These are phyloP conservation scores for Parasteatoda lunata DNA, from an alignment of 2,888 invertebrate genomes.

Conservation along the genomic window DNA sequence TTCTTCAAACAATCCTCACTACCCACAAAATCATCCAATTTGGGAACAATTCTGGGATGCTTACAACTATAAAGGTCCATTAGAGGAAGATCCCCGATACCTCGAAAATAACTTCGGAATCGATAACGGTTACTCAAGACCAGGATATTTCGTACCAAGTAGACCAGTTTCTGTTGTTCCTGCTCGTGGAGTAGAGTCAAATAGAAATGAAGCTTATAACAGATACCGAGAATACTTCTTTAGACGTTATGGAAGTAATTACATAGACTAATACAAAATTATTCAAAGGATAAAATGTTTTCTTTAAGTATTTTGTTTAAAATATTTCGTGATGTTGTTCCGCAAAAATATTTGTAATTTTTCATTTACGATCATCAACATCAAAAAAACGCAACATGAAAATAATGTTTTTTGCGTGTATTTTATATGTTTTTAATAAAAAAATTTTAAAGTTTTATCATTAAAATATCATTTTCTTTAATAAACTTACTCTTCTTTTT, in stretches of 20 bases:
- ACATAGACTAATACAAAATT: slow-evolving; percentile 4
- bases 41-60: slow-evolving; percentile 45
- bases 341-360: too few species aligned
- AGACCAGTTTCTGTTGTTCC: not conserved
- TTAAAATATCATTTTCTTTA: too few species aligned
- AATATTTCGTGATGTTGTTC: too few species aligned
- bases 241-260: slow-evolving; percentile 35
- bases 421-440: too few species aligned
- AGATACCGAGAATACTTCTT: slow-evolving; percentile 44
- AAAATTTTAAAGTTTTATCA: too few species aligned
- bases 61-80: slow-evolving; percentile 39
- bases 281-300: not conserved
- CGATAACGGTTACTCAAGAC: not conserved
- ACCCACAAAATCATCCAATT: not conserved
- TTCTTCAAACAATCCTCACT: not conserved
- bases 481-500: too few species aligned
- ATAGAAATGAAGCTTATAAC: slow-evolving; percentile 12
- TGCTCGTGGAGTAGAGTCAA: not conserved
- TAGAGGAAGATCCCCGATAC: slow-evolving; percentile 20
- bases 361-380: too few species aligned
- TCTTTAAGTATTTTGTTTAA: not conserved
- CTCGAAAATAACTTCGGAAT: not conserved
- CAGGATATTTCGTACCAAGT: not conserved
- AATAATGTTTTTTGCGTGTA: too few species aligned
- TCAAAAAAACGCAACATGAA: too few species aligned